A percentile compares a stretch with the other conserved stretches of the same genome.
phyloP scores from a whole-genome alignment of 2,797 vertebrate species.

The Neomorphus geoffroyi region DNA sequence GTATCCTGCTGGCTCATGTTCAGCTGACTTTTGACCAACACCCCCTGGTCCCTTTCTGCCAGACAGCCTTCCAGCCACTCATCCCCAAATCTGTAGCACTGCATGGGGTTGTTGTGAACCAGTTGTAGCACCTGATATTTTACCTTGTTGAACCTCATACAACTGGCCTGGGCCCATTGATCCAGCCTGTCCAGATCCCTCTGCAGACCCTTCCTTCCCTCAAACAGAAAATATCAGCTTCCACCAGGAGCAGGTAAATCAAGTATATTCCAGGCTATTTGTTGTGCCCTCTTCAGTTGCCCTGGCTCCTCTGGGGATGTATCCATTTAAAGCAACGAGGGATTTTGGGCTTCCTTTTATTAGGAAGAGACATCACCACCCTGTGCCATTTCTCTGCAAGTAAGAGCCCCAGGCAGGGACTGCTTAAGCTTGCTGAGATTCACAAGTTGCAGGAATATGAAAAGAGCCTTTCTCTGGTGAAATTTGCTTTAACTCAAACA shows the following conservation, averaged over 20 bases:
- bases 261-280: background rate
- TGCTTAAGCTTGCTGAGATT: background rate
- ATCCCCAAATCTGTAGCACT: no score
- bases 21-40: no score
- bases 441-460: background rate
- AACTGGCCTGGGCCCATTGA: no score
- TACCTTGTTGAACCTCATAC: no score
- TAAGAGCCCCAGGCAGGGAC: background rate
- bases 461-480: background rate
- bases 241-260: background rate
- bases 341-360: background rate
- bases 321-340: background rate
- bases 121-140: no score
- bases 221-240: background rate
- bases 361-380: background rate
- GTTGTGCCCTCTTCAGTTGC: background rate
- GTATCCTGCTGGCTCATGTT: no score
- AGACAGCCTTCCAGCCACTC: no score
- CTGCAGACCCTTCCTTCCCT: no score
- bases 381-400: background rate
- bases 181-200: no score
- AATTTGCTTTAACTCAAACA: background rate
- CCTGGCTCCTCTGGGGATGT: background rate
- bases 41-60: no score
- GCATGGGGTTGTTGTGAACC: no score